Evolutionary conservation across 2,888 invertebrate species (phyloP).

Genomic region (Venustoraphidia nigricollis): DNA sequence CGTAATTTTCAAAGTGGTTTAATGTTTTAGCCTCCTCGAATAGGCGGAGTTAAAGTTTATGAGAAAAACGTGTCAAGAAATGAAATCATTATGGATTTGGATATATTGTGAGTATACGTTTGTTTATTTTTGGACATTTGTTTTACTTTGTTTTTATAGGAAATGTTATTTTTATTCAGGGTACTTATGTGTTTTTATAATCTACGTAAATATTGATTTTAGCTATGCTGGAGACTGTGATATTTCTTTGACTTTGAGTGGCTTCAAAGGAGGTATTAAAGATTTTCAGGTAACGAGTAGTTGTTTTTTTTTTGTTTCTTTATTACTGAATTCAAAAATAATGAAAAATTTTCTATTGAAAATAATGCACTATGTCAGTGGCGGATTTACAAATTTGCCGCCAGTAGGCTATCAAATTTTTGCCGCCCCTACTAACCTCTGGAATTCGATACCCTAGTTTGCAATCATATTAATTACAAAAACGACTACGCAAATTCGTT

Average conservation of each 20-base stretch:
- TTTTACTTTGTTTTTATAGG: conserved; percentile 2
- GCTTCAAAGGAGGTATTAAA: conserved; percentile 68
- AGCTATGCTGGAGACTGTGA: conserved; percentile 96
- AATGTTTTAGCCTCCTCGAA: conserved; percentile 64
- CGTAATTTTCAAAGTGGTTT: not conserved
- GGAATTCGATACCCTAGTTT: no score
- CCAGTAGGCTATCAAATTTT: no score
- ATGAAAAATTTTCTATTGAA: not conserved
- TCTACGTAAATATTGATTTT: conserved; percentile 17
- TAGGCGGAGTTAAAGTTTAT: conserved; percentile 93
- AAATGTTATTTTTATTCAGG: no score
- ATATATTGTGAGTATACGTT: conserved; percentile 61
- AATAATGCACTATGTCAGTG: no score
- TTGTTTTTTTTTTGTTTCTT: not conserved
- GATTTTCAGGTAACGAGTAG: conserved; percentile 49
- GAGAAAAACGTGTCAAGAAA: conserved; percentile 82
- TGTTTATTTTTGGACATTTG: conserved; percentile 4
- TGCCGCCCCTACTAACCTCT: no score
- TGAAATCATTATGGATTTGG: conserved; percentile 95
- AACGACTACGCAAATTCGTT: no score
- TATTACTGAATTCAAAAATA: not conserved
- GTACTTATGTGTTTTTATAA: no score
- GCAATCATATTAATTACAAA: no score
- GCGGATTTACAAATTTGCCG: no score
- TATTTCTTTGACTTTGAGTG: conserved; percentile 77